A percentile compares a stretch with the other conserved stretches of the same genome.
Evolutionary conservation across 2,888 invertebrate species (phyloP).

Genomic region (Rhagonycha fulva): DNA sequence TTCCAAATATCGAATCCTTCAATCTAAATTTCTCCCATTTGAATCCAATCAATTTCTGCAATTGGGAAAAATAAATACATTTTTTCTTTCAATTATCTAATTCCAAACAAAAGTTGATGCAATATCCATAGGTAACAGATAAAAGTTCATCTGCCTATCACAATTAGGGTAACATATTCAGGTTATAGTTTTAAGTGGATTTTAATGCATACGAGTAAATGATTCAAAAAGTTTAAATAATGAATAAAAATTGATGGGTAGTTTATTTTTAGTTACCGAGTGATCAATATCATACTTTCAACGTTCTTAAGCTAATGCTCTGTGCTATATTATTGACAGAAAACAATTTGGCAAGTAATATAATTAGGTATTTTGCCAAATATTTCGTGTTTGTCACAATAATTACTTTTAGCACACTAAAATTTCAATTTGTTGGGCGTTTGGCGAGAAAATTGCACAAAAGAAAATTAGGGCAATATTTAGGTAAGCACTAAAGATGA

Average conservation of each 20-base stretch:
- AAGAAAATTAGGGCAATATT: no score
- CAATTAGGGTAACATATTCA: background rate
- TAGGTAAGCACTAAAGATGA: no score
- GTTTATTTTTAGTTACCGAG: background rate
- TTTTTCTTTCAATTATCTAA: no score
- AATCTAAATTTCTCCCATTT: no score
- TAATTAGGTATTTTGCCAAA: background rate
- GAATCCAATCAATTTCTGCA: no score
- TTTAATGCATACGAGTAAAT: background rate
- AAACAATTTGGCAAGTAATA: background rate
- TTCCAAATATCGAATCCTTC: no score
- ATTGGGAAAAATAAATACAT: no score
- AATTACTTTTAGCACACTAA: background rate
- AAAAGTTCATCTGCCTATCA: background rate
- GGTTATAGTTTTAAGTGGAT: background rate
- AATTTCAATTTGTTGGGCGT: background rate
- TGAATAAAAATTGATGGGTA: background rate
- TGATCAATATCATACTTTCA: background rate
- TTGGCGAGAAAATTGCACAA: background rate
- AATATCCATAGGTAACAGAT: background rate
- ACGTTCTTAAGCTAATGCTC: background rate
- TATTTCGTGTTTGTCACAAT: background rate
- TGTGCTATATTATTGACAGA: background rate
- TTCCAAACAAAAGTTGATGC: no score
- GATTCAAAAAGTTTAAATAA: background rate